phyloP scores from a whole-genome alignment of 2,888 invertebrate species.

The Nematopogon swammerdamellus region DNA sequence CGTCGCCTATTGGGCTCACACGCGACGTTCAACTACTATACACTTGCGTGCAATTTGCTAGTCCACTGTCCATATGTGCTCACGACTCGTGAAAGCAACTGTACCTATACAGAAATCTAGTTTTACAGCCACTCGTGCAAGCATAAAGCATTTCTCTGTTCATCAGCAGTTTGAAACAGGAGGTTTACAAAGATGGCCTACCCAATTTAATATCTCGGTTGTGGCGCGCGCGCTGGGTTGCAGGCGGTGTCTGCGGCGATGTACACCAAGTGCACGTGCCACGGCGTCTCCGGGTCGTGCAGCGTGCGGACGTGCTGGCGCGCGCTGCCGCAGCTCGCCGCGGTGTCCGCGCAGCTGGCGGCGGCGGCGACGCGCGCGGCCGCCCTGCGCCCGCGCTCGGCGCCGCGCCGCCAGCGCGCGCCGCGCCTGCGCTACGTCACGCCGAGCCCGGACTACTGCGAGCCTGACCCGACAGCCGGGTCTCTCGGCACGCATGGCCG shows the following conservation, averaged over 20 bases:
- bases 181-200: too few species aligned
- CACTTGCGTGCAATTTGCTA: too few species aligned
- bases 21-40: too few species aligned
- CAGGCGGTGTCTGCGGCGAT: conserved; percentile 60
- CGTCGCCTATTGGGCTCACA: too few species aligned
- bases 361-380: conserved; percentile 39
- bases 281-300: conserved; percentile 82
- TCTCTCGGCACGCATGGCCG: conserved; percentile 75
- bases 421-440: conserved; percentile 71
- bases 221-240: too few species aligned
- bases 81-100: too few species aligned
- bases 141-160: too few species aligned
- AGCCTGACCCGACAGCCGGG: conserved; percentile 67
- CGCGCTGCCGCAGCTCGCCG: conserved; percentile 63
- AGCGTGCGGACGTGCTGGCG: conserved; percentile 81
- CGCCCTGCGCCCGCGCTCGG: conserved; percentile 30
- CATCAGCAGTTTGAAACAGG: too few species aligned
- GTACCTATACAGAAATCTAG: too few species aligned
- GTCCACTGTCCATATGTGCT: too few species aligned
- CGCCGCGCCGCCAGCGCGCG: conserved; percentile 31
- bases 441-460: conserved; percentile 82
- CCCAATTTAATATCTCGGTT: too few species aligned
- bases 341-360: conserved; percentile 55
- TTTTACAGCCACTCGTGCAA: too few species aligned
- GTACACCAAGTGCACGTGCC: conserved; percentile 73